Evolutionary conservation across 2,113 vertebrate genomes (phyloP).

Genomic region (Ondatra zibethicus): DNA sequence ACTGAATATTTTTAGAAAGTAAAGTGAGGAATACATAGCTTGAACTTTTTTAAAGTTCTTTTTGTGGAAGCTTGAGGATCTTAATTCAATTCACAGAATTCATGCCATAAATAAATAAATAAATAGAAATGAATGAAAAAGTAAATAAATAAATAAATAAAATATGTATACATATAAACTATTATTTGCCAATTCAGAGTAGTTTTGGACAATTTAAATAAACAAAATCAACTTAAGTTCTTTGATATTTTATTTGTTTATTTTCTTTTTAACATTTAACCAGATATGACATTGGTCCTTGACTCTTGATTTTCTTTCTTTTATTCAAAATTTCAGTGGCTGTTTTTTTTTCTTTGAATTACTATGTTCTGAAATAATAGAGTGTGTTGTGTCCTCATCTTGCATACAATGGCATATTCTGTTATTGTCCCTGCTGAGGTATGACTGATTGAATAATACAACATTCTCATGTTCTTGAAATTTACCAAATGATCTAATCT

Average conservation of each 20-base stretch:
- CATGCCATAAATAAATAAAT: neutral
- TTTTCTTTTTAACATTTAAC: conserved; percentile 49
- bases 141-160: too few relatives aligned
- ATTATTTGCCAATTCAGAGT: conserved; percentile 34
- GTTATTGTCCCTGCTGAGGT: conserved; percentile 19
- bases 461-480: conserved; percentile 11
- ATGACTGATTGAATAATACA: conserved; percentile 14
- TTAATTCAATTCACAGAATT: neutral
- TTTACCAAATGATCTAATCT: conserved; percentile 29
- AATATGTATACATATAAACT: neutral
- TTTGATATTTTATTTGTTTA: conserved; percentile 6
- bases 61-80: neutral
- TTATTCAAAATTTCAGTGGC: conserved; percentile 21
- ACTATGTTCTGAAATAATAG: conserved; percentile 58
- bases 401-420: neutral
- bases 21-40: neutral
- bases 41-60: neutral
- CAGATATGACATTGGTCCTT: neutral
- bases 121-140: too few relatives aligned
- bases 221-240: conserved; percentile 29
- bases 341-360: conserved; percentile 24
- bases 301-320: conserved; percentile 20
- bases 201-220: conserved; percentile 42
- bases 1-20: neutral
- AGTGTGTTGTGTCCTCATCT: neutral